phyloP scores from a whole-genome alignment of 2,888 invertebrate genomes.

The Leptopterna dolabrata region DNA sequence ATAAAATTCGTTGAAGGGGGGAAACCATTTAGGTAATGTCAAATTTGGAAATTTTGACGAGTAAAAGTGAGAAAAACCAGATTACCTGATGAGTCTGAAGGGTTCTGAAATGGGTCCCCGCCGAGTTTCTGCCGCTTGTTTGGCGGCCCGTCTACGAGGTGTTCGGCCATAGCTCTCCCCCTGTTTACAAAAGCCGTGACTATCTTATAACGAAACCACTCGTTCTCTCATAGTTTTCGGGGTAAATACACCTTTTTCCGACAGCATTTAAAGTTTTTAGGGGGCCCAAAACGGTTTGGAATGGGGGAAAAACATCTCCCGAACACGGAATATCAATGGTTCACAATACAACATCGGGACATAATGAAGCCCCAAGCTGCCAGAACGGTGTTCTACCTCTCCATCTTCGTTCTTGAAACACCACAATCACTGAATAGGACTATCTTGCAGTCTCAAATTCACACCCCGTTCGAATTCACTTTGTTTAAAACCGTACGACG shows the following conservation, averaged over 20 bases:
- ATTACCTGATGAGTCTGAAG: slow-evolving; percentile 83
- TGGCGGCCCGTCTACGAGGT: slow-evolving; percentile 94
- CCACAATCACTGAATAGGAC: slow-evolving; percentile 17
- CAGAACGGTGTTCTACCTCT: slow-evolving; percentile 72
- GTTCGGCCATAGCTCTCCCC: slow-evolving; percentile 84
- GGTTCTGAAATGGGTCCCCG: slow-evolving; percentile 80
- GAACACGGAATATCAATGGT: slow-evolving; percentile 78
- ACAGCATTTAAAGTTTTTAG: slow-evolving; percentile 14
- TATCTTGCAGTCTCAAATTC: background rate
- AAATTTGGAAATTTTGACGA: slow-evolving; percentile 15
- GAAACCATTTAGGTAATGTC: background rate
- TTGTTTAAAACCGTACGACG: background rate
- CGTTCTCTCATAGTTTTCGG: slow-evolving; percentile 34
- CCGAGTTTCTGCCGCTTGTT: slow-evolving; percentile 93
- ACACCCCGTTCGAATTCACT: slow-evolving; percentile 12
- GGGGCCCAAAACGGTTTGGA: background rate
- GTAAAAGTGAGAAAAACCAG: slow-evolving; percentile 28
- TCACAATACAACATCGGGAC: slow-evolving; percentile 79
- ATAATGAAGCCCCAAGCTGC: slow-evolving; percentile 78
- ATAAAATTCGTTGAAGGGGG: background rate
- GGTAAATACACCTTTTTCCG: background rate
- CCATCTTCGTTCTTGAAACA: slow-evolving; percentile 72
- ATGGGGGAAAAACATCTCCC: slow-evolving; percentile 73
- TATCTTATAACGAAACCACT: slow-evolving; percentile 63
- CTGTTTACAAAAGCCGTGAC: slow-evolving; percentile 64